Conservation (phyloP, 2,113 vertebrate genomes). For the Nicator chloris region DNA sequence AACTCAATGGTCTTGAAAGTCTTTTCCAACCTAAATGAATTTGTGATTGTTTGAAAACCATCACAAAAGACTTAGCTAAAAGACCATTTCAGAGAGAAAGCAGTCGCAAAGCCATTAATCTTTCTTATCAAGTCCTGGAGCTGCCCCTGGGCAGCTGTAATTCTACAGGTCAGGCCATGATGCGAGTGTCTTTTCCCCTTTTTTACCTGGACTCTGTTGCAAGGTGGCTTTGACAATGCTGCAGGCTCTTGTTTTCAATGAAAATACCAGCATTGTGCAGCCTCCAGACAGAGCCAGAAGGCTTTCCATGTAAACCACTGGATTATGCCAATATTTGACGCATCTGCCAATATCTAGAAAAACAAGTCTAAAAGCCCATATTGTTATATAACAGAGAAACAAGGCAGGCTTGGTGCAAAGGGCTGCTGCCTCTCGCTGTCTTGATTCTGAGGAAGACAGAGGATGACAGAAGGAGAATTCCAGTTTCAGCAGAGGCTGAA, state of each 20-base stretch:
- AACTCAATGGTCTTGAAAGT: background rate
- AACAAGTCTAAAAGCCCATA: constrained; percentile 50
- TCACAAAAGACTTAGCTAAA: background rate
- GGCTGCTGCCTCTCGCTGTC: background rate
- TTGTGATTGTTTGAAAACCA: background rate
- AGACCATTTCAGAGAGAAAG: background rate
- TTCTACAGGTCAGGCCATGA: background rate
- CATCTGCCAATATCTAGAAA: constrained; percentile 56
- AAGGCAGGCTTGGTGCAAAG: background rate
- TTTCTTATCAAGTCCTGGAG: background rate
- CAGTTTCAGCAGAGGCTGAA: background rate
- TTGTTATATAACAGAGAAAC: constrained; percentile 37
- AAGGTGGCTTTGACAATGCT: background rate
- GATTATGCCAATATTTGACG: constrained; percentile 53
- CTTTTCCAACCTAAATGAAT: background rate
- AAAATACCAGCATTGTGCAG: constrained; percentile 23
- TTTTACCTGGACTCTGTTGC: constrained; percentile 3
- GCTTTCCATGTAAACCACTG: constrained; percentile 33
- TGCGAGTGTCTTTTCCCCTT: background rate
- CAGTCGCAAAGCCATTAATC: background rate
- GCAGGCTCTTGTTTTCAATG: background rate
- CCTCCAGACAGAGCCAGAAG: constrained; percentile 13
- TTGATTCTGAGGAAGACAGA: background rate
- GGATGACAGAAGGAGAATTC: background rate
- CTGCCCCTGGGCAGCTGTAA: background rate